phyloP scores from a whole-genome alignment of 2,113 vertebrate species.

The Poeciliopsis retropinna region DNA sequence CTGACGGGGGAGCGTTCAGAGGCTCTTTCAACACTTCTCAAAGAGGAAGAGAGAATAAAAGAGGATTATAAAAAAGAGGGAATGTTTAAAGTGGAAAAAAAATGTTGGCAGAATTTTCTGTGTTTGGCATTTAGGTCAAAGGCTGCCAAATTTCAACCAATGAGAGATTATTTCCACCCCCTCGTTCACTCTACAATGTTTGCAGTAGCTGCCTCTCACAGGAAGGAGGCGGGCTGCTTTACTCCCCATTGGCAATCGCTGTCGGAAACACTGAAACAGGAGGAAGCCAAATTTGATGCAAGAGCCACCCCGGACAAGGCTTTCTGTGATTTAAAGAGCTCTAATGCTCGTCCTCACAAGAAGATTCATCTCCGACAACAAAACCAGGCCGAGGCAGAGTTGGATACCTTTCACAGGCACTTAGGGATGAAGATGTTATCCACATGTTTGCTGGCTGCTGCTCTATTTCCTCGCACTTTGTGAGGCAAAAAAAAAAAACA shows the following conservation, averaged over 20 bases:
- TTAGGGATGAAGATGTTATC: conserved; percentile 31
- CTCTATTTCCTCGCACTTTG: background rate
- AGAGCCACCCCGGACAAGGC: conserved; percentile 23
- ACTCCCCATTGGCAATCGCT: conserved; percentile 45
- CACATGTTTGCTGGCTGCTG: conserved; percentile 15
- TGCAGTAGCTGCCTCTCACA: conserved; percentile 51
- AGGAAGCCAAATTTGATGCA: conserved; percentile 28
- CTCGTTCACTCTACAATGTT: conserved; percentile 32
- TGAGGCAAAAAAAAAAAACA: background rate
- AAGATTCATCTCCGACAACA: conserved; percentile 34
- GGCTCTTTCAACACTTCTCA: conserved; percentile 66
- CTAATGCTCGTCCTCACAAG: conserved; percentile 11
- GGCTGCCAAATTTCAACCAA: conserved; percentile 50
- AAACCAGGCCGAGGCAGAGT: conserved; percentile 25
- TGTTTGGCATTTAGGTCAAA: conserved; percentile 72
- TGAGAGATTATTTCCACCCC: conserved; percentile 37
- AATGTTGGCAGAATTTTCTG: conserved; percentile 62
- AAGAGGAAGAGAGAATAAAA: conserved; percentile 63
- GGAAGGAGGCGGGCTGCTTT: conserved; percentile 42
- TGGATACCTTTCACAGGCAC: conserved; percentile 14
- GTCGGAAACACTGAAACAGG: conserved; percentile 28
- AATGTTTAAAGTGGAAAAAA: conserved; percentile 46
- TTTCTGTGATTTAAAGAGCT: conserved; percentile 18
- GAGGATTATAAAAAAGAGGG: conserved; percentile 58
- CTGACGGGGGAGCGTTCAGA: conserved; percentile 18